These are phyloP conservation scores for Nothobranchius furzeri DNA, from an alignment of 2,113 vertebrate species.

Conservation along the genomic window DNA sequence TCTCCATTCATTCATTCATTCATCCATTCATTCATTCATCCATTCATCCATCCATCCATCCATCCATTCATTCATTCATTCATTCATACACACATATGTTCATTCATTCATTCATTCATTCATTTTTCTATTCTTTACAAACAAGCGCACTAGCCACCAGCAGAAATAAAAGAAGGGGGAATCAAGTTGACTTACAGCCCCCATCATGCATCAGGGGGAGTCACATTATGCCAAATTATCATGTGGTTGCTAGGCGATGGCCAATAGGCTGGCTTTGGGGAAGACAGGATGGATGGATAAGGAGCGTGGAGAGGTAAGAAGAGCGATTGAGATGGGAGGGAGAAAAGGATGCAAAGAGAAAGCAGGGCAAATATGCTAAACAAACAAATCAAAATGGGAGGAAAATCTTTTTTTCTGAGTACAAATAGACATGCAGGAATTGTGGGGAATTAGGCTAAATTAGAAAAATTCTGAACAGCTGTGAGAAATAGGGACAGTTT, in stretches of 20 bases:
- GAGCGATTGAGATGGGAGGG: conserved; percentile 45
- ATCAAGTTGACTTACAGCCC: conserved; percentile 61
- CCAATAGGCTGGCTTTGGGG: conserved; percentile 63
- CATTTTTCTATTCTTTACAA: conserved; percentile 56
- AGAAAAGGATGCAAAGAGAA: conserved; percentile 23
- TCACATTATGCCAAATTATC: conserved; percentile 80
- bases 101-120: background rate
- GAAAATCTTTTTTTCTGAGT: conserved; percentile 16
- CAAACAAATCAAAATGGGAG: background rate
- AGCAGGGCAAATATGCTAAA: conserved; percentile 23
- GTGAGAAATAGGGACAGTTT: background rate
- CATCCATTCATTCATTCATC: too few relatives aligned
- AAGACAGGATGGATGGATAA: conserved; percentile 65
- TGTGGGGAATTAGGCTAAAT: background rate
- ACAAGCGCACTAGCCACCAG: conserved; percentile 51
- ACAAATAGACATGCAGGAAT: conserved; percentile 1
- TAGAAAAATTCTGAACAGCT: background rate
- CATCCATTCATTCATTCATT: too few relatives aligned
- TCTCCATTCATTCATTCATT: too few relatives aligned
- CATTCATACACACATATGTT: too few relatives aligned
- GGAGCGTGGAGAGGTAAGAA: conserved; percentile 63
- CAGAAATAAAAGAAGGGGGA: conserved; percentile 33
- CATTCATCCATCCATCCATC: conserved; percentile 1
- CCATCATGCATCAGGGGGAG: conserved; percentile 76
- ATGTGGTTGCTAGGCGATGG: conserved; percentile 77